Evolutionary conservation across 2,797 vertebrate species (phyloP), one percentile per base, ranked within the genome.

Genomic region (Erpetoichthys calabaricus): DNA sequence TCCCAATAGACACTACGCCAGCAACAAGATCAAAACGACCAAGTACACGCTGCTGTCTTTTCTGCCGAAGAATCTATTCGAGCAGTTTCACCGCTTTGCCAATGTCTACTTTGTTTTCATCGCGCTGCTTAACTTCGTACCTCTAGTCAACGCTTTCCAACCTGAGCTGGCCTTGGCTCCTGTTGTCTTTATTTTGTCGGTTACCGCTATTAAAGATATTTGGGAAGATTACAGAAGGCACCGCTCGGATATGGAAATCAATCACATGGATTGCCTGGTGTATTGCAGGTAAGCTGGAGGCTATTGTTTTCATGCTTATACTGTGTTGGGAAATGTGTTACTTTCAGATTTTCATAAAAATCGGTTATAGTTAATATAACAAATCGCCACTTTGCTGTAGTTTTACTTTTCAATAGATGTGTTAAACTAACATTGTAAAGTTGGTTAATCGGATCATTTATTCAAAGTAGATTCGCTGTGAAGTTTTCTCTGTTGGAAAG

Each of bases 21-120:
- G 80, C 82, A 99, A 99, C 78, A 76, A 86, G 69, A 91, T 99
- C 42, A 90, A 92, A 82, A 98, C 93, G 62, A 94, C 94, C 80
- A 98, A 94, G 68, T 98, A 98, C 81, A 97, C 95, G 0, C 67
- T 88, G 5, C 78, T 97, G 57, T 96, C 94, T 55, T 98, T 99
- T 73, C 76, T 98, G 67, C 95, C 95, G 59, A 97, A 97, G 78
- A 98, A 98, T 68, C 91, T 98, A 6, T 97, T 97, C 3, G 94
- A 97, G 62, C 94, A 98, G 79, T 97, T 97, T 65, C 94, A 97
- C 62, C 82, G 95, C 49, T 87, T 97, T 60, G 94, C 95, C 68
- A 98, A 97, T 8, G 91, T 97, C 49, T 98, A 98, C 81, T 99
- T 99, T 8, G 95, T 98, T 5, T 89, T 97, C 73, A 95, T 97